Percentiles rank a stretch among this genome's conserved stretches.
These are phyloP conservation scores for Euglossa dilemma DNA, from an alignment of 1,140 invertebrate genomes.

Conservation along the genomic window DNA sequence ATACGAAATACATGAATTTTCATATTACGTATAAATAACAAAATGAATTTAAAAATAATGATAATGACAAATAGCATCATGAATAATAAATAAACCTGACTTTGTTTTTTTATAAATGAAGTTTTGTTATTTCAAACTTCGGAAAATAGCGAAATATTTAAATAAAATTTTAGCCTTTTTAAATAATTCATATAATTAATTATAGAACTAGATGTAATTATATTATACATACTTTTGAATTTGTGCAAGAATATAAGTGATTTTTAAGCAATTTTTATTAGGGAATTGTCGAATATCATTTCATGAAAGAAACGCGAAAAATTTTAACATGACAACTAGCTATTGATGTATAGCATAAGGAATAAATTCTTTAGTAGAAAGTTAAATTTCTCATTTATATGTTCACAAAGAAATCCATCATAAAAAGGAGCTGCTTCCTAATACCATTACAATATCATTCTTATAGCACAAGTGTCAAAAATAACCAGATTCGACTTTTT, in stretches of 20 bases:
- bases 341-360: background rate
- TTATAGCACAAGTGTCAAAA: background rate
- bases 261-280: slow-evolving; percentile 13
- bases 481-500: slow-evolving; percentile 47
- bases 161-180: background rate
- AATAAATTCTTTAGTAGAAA: slow-evolving; percentile 20
- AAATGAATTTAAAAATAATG: slow-evolving; percentile 15
- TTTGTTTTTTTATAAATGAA: slow-evolving; percentile 16
- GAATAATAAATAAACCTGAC: slow-evolving; percentile 12
- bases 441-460: background rate
- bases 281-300: slow-evolving; percentile 7
- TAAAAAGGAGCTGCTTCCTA: slow-evolving; percentile 19
- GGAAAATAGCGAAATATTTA: slow-evolving; percentile 4
- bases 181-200: background rate
- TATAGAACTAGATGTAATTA: background rate
- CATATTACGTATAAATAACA: slow-evolving; percentile 22
- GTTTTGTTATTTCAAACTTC: background rate
- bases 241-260: background rate
- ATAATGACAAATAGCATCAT: slow-evolving; percentile 21
- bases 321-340: background rate
- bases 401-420: slow-evolving; percentile 3
- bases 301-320: slow-evolving; percentile 14
- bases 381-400: slow-evolving; percentile 47
- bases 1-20: slow-evolving; percentile 41
- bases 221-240: slow-evolving; percentile 7